Evolutionary conservation across 2,797 vertebrate genomes (phyloP).

Genomic region (Varecia variegata): DNA sequence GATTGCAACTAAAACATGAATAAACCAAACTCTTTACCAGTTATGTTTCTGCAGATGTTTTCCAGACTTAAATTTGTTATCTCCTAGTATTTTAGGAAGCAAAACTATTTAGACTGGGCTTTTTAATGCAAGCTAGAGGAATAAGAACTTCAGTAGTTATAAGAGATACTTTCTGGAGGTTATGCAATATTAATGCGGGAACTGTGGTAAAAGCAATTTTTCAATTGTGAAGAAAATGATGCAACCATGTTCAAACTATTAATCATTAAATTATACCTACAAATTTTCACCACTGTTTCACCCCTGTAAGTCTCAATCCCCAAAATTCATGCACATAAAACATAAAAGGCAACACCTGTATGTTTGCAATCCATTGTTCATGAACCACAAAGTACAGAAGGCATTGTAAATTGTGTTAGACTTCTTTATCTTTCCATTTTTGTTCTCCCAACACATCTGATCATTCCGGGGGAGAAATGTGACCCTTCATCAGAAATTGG

Average conservation of each 20-base stretch:
- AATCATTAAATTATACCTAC: background rate
- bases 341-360: background rate
- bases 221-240: background rate
- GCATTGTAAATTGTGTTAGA: background rate
- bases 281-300: background rate
- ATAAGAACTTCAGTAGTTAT: no score
- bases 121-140: background rate
- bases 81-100: background rate
- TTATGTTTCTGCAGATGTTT: no score
- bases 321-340: background rate
- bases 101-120: background rate
- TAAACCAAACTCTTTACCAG: background rate
- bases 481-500: background rate
- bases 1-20: background rate
- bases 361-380: background rate
- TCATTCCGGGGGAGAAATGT: background rate
- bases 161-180: background rate
- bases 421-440: background rate
- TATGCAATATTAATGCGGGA: background rate
- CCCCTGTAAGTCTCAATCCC: accelerated
- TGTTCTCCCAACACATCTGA: background rate
- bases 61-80: background rate
- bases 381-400: background rate
- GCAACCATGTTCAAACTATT: background rate
- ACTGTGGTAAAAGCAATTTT: background rate